Evolutionary conservation across 2,888 invertebrate species (phyloP), one percentile per base, ranked within the genome.

Genomic region (Pseudococcus jackbeardsleyi): DNA sequence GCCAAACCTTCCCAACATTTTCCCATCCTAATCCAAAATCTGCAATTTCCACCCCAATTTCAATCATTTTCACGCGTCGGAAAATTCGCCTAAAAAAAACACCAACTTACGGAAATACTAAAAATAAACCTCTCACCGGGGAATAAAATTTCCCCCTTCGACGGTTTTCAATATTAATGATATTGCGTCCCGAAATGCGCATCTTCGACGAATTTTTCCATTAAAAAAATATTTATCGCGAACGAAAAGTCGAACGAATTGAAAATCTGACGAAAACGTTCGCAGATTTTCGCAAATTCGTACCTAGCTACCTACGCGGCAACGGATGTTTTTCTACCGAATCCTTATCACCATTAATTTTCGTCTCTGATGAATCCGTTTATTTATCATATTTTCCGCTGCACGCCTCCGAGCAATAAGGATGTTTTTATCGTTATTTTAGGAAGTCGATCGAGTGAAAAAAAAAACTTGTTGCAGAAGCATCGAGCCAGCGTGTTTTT

Each of bases 121-220:
- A 59, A 59, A 19, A 59, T 59, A 59, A 59, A 59, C 59, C 59
- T 59, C 59, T 59, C 59, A 59, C 59, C 19, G 59, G 59, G 59
- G 59, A 72, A 72, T 72, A 72, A 72, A 72, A 72, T 26, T 72
- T 26, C 15, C 68, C 68, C 68, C 33, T 72, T 72, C 26, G 68
- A 72, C 15, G 68, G 12, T 33, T 26, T 72, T 72, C 68, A 26
- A 72, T 72, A 72, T 72, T 72, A 72, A 72, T 72, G 68, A 72
- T 72, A 72, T 72, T 72, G 2, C 68, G 59, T n/a, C 26, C 33
- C 68, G 26, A 72, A 33, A 12, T 15, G 1, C 54, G 0, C 15
- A 19, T 64, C 19, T 22, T 17, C 22, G 22, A 0, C 9, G 68
- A 72, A 72, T 72, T 72, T 72, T 72, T 26, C 59, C 19, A 33